phyloP scores from a whole-genome alignment of 2,888 invertebrate species.

The Zygothrica quintamaculata region DNA sequence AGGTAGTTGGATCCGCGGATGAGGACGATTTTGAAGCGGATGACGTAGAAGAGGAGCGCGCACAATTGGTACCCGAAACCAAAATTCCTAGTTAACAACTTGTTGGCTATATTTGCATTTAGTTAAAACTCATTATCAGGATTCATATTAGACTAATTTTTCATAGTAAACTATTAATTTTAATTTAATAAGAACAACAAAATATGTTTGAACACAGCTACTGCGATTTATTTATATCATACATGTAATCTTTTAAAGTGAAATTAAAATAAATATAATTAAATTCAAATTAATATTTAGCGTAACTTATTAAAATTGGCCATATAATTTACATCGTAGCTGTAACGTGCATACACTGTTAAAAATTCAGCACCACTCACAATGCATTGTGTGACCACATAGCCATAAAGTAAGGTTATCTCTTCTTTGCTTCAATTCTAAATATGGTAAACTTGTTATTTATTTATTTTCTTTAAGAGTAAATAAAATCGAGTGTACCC shows the following conservation, averaged over 20 bases:
- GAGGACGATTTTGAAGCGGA: neutral
- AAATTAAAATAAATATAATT: constrained; percentile 52
- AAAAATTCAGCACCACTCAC: too few species aligned
- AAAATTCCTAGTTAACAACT: constrained; percentile 4
- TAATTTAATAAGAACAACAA: neutral
- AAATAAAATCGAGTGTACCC: too few species aligned
- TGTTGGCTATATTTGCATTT: constrained; percentile 9
- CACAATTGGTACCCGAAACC: constrained; percentile 23
- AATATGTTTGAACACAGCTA: constrained; percentile 12
- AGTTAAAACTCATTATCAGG: constrained; percentile 16
- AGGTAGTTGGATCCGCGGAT: neutral
- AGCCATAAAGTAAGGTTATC: too few species aligned
- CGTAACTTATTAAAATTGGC: too few species aligned
- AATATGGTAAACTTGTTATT: too few species aligned
- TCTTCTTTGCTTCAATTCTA: too few species aligned
- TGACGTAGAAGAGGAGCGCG: constrained; percentile 14
- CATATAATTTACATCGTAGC: too few species aligned
- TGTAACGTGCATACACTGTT: too few species aligned
- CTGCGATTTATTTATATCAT: constrained; percentile 38
- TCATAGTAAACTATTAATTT: constrained; percentile 2
- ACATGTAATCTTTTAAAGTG: constrained; percentile 49
- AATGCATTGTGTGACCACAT: too few species aligned
- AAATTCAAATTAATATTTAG: too few species aligned
- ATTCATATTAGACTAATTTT: neutral
- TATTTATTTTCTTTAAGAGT: too few species aligned